Percentiles rank a stretch among this genome's conserved stretches.
Evolutionary conservation across 2,797 vertebrate genomes (phyloP).

Genomic region (Hapalemur alaotrensis): DNA sequence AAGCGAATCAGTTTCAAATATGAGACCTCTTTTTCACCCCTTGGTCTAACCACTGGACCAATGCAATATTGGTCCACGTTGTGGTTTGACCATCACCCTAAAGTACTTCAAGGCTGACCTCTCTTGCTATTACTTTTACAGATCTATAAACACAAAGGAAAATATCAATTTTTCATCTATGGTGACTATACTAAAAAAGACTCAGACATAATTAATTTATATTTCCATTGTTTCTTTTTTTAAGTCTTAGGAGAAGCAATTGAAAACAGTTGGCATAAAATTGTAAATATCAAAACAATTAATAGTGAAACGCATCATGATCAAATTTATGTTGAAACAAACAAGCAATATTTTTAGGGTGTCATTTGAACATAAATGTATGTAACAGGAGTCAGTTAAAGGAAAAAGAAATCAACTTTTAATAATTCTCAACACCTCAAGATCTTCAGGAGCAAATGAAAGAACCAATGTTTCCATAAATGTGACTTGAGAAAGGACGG

Average conservation of each 20-base stretch:
- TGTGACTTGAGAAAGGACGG: background rate
- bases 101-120: conserved; percentile 45
- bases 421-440: background rate
- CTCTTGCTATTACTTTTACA: conserved; percentile 43
- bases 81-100: conserved; percentile 43
- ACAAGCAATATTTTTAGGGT: background rate
- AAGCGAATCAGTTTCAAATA: conserved; percentile 42
- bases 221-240: background rate
- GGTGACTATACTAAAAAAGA: background rate
- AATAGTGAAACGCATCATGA: background rate
- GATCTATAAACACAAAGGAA: conserved; percentile 42
- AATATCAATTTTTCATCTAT: conserved; percentile 53
- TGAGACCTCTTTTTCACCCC: conserved; percentile 42
- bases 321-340: conserved; percentile 21
- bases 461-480: background rate
- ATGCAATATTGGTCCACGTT: conserved; percentile 3
- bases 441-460: background rate
- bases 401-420: background rate
- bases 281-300: background rate
- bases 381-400: background rate
- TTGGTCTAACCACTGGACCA: conserved; percentile 63
- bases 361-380: background rate
- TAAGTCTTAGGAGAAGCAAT: background rate
- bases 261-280: background rate
- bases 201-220: background rate